Evolutionary conservation across 2,113 vertebrate genomes (phyloP), one percentile per base, ranked within the genome.

Genomic region (Odontesthes bonariensis): DNA sequence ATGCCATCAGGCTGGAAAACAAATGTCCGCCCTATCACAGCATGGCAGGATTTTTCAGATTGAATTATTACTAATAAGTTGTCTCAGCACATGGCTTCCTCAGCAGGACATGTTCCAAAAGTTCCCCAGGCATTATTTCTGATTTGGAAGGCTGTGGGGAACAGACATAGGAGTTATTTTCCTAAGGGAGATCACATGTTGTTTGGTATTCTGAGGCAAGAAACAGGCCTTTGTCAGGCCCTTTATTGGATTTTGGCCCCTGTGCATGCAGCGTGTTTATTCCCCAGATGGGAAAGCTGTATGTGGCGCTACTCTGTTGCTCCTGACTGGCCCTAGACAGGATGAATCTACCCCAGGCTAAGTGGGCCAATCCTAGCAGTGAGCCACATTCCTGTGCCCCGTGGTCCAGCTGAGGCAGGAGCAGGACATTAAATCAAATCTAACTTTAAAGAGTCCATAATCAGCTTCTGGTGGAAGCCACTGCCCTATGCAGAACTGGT

Each of bases 181-280:
- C 82, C 78, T 82, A 75, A 83, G 81, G 79, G 71, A 75, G 78
- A 86, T 94, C 93, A 91, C 92, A 93, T 94, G 93, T 91, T 94
- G 84, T 92, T 90, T 88, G 86, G 84, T 82, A 91, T 92, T 86
- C 83, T 56, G 73, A 72, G 70, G 73, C 66, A 92, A 93, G 83
- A 93, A 92, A 79, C 75, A 75, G 73, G 63, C 69, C 91, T 93
- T 94, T 94, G 91, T 94, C 86, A 80, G 53, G 47, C 61, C 49
- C 85, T 82, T 94, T 93, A 94, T 93, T 94, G 87, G 86, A 94
- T 94, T 93, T 90, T 63, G 66, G 80, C 67, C 82, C 79, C 78
- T 55, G 52, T 62, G 73, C 78, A 57, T 77, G 53, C 79, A 7
- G 55, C 20, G 64, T 79, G 74, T 83, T 83, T 83, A 77, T 84